A percentile compares a stretch with the other conserved stretches of the same genome.
Evolutionary conservation across 2,113 vertebrate species (phyloP).

Genomic region (Lagopus leucura): DNA sequence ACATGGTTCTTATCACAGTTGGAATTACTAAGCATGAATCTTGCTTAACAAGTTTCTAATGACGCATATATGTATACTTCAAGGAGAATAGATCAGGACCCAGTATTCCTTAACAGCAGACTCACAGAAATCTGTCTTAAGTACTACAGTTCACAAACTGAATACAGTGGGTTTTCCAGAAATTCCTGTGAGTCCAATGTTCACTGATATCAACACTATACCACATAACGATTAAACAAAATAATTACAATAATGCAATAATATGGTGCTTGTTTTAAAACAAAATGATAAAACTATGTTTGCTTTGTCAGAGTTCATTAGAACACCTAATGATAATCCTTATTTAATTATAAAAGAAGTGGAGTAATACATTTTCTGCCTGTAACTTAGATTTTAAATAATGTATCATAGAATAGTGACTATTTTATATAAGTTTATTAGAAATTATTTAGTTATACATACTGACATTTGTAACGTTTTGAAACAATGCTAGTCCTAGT

Average conservation of each 20-base stretch:
- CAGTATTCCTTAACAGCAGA: neutral
- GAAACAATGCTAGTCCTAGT: neutral
- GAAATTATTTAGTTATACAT: neutral
- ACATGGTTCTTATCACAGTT: neutral
- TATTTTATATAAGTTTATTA: neutral
- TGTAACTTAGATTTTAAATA: slow-evolving; percentile 7
- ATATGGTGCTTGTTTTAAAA: neutral
- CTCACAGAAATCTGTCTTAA: neutral
- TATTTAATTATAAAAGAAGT: slow-evolving; percentile 4
- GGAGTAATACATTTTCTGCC: neutral
- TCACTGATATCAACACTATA: neutral
- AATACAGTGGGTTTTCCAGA: neutral
- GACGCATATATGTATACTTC: neutral
- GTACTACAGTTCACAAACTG: neutral
- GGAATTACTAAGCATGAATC: neutral
- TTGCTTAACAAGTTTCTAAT: neutral
- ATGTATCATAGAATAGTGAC: neutral
- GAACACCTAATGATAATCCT: neutral
- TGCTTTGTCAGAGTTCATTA: neutral
- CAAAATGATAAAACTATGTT: neutral
- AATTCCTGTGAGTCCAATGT: neutral
- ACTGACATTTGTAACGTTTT: neutral
- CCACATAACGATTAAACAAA: neutral
- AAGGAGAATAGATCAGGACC: neutral
- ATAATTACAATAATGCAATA: neutral